phyloP scores from a whole-genome alignment of 2,797 vertebrate genomes.

The Dipus sagitta region DNA sequence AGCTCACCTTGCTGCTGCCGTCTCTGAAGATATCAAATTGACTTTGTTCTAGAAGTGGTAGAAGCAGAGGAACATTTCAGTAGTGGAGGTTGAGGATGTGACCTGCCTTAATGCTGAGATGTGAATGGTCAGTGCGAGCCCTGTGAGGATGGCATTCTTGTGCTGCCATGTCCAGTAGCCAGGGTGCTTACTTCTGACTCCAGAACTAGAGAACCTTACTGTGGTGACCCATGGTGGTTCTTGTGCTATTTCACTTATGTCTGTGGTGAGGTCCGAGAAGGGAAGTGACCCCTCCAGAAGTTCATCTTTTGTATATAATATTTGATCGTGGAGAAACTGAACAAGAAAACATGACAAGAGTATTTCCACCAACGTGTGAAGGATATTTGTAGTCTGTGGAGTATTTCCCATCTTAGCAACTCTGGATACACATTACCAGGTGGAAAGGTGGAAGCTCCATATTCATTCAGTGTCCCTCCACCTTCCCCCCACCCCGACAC shows the following conservation, averaged over 20 bases:
- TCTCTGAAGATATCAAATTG: slow-evolving; percentile 51
- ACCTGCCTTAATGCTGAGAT: neutral
- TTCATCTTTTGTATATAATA: neutral
- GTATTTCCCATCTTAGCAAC: neutral
- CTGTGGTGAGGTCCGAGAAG: neutral
- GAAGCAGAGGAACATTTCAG: neutral
- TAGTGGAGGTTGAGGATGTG: neutral
- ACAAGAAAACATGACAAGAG: neutral
- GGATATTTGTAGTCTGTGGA: neutral
- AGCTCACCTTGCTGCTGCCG: slow-evolving; percentile 35
- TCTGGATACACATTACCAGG: neutral
- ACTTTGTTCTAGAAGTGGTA: slow-evolving; percentile 49
- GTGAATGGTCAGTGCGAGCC: neutral
- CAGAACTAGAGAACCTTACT: neutral
- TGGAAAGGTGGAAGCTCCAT: neutral
- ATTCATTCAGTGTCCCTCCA: neutral
- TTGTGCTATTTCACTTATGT: neutral
- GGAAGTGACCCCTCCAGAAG: neutral
- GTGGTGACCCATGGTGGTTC: neutral
- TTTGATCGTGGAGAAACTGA: slow-evolving; percentile 38
- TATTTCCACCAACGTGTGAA: neutral
- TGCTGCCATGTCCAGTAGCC: neutral
- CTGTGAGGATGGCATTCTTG: neutral
- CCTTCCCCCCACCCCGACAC: neutral
- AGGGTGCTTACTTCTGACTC: neutral